These are phyloP conservation scores for Pyrrhosoma nymphula DNA, from an alignment of 2,888 invertebrate species.

Conservation along the genomic window DNA sequence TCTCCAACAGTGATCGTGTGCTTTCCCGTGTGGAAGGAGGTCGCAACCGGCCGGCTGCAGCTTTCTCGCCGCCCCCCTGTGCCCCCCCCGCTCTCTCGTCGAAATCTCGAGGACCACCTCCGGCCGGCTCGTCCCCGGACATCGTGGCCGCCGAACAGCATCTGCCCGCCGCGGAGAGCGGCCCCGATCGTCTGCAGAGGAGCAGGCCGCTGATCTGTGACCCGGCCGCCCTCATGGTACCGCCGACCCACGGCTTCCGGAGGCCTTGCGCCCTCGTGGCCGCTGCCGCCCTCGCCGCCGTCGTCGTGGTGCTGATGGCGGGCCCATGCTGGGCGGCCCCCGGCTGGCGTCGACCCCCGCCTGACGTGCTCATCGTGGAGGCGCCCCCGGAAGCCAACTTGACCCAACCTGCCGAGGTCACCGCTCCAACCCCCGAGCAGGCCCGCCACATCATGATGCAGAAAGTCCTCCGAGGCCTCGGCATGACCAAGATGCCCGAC, in stretches of 20 bases:
- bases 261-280: background rate
- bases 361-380: background rate
- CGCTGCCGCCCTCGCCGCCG: background rate
- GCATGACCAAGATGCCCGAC: slow-evolving; percentile 55
- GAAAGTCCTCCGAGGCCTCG: slow-evolving; percentile 45
- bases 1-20: background rate
- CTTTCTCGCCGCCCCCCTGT: background rate
- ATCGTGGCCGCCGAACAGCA: background rate
- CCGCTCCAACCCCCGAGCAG: background rate
- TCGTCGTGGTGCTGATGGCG: background rate
- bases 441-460: slow-evolving; percentile 23
- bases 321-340: background rate
- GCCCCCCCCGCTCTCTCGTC: background rate
- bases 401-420: background rate
- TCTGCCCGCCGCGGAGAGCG: too few relatives aligned
- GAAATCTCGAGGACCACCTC: background rate
- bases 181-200: background rate
- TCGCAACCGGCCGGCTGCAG: background rate
- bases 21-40: background rate
- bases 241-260: background rate
- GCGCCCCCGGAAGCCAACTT: background rate
- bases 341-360: background rate
- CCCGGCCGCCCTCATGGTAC: background rate
- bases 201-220: background rate
- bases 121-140: background rate